A percentile compares a stretch with the other conserved stretches of the same genome.
These are phyloP conservation scores for Pollenia griseotomentosa DNA, from an alignment of 2,888 invertebrate genomes.

Conservation along the genomic window DNA sequence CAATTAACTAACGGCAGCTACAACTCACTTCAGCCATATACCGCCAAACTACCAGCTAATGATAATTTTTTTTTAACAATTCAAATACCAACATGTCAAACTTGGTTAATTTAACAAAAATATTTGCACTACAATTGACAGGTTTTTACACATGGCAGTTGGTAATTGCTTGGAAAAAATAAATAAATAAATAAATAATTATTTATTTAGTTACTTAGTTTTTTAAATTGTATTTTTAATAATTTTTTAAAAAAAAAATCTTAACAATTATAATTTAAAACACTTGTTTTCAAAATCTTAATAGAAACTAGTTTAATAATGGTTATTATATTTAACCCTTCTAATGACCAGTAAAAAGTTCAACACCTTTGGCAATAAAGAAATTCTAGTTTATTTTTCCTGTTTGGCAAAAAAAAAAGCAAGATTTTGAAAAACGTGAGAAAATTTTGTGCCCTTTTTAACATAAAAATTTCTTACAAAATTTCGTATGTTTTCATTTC, in stretches of 20 bases:
- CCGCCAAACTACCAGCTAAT: conserved; percentile 67
- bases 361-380: conserved; percentile 62
- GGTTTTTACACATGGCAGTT: conserved; percentile 74
- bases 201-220: conserved; percentile 4
- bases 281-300: conserved; percentile 58
- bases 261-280: conserved; percentile 15
- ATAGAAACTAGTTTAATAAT: conserved; percentile 8
- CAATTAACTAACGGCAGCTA: conserved; percentile 64
- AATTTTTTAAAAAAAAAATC: neutral
- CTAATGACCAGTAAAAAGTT: conserved; percentile 64
- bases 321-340: conserved; percentile 60
- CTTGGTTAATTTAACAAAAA: conserved; percentile 72
- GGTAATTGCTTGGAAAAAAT: conserved; percentile 21
- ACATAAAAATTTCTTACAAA: neutral
- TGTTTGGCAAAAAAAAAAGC: neutral
- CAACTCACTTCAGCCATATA: conserved; percentile 56
- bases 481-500: neutral
- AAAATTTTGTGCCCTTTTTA: conserved; percentile 58
- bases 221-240: neutral
- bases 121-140: conserved; percentile 82
- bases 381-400: conserved; percentile 35
- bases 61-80: conserved; percentile 51
- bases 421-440: conserved; percentile 63
- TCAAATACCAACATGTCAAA: conserved; percentile 55
- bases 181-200: conserved; percentile 27